phyloP scores from a whole-genome alignment of 2,888 invertebrate species.

The Trachelus iudaicus region DNA sequence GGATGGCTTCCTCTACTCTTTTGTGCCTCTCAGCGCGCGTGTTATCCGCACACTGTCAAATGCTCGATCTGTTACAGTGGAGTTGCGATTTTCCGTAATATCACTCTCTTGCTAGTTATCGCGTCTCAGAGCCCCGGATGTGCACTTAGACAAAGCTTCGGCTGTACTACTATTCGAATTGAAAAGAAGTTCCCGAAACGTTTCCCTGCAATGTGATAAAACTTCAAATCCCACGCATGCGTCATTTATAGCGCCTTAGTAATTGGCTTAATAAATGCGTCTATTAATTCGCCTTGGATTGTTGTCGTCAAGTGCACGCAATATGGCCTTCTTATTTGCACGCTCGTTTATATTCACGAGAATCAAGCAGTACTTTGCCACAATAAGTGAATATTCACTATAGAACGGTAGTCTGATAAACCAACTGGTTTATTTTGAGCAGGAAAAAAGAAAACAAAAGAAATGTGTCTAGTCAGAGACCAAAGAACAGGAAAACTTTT shows the following conservation, averaged over 20 bases:
- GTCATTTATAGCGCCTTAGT: conserved; percentile 1
- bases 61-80: too few relatives aligned
- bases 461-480: too few relatives aligned
- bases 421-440: neutral
- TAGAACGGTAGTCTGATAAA: neutral
- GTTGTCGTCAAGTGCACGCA: conserved; percentile 2
- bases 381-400: neutral
- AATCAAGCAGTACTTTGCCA: neutral
- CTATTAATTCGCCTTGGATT: conserved; percentile 18
- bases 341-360: neutral
- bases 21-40: too few relatives aligned
- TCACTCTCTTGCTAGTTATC: too few relatives aligned
- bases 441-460: neutral
- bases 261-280: conserved; percentile 19
- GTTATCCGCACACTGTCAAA: too few relatives aligned
- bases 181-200: neutral
- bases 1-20: too few relatives aligned
- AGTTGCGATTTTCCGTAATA: too few relatives aligned
- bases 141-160: too few relatives aligned
- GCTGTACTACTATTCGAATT: conserved; percentile 20
- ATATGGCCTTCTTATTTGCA: neutral
- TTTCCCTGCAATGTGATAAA: neutral
- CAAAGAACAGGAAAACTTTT: too few relatives aligned
- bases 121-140: too few relatives aligned
- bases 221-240: neutral